Conservation (phyloP, 2,888 invertebrate species). For the Ophion costatus region DNA sequence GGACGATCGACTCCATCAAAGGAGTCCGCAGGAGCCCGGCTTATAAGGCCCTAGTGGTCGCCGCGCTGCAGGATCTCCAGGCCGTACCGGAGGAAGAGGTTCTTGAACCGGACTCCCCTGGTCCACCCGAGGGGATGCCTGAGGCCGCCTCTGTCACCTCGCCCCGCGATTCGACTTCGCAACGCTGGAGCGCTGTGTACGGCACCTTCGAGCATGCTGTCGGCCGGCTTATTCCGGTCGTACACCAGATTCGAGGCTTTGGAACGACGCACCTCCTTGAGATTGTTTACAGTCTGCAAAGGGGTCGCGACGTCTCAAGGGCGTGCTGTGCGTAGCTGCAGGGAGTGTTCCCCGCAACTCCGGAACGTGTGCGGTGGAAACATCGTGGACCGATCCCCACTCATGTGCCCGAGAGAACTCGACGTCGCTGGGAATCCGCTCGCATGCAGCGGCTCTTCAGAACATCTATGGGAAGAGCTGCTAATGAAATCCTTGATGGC, state of each 20-base stretch:
- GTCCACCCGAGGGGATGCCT: neutral
- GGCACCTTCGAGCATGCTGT: constrained; percentile 19
- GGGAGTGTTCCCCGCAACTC: constrained; percentile 84
- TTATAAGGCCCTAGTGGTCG: constrained; percentile 19
- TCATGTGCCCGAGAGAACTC: constrained; percentile 88
- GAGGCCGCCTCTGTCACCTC: neutral
- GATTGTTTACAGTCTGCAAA: neutral
- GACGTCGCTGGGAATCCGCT: constrained; percentile 85
- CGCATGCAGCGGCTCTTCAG: constrained; percentile 63
- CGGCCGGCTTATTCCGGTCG: constrained; percentile 30
- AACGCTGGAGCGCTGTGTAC: constrained; percentile 20
- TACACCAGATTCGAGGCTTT: constrained; percentile 79
- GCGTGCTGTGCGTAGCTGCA: constrained; percentile 84
- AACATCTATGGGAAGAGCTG: too few species aligned
- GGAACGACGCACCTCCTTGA: neutral
- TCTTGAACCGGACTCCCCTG: neutral
- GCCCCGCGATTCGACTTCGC: constrained; percentile 1
- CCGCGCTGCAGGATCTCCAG: constrained; percentile 2
- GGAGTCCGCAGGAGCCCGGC: neutral
- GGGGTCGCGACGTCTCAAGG: neutral
- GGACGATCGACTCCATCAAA: neutral
- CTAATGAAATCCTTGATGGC: too few species aligned
- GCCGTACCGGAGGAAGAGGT: neutral
- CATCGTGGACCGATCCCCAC: constrained; percentile 89
- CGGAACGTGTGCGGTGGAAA: constrained; percentile 79